phyloP scores from a whole-genome alignment of 2,113 vertebrate species.

The Ceratotherium simum region DNA sequence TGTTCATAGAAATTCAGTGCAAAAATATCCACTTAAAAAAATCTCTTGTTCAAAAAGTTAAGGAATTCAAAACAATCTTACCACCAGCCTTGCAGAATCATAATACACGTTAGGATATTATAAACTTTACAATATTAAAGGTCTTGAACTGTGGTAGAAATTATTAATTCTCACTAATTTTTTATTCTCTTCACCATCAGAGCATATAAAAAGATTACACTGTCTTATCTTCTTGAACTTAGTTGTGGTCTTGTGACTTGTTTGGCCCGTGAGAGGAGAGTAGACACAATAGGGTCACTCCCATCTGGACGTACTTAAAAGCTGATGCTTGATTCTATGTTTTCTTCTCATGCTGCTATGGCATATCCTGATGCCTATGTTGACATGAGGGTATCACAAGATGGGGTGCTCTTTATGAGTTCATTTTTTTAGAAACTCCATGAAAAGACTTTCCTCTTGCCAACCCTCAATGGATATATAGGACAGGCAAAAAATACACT shows the following conservation, averaged over 20 bases:
- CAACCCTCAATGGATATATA: neutral
- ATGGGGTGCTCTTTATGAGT: neutral
- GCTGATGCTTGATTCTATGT: neutral
- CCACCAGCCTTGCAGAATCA: neutral
- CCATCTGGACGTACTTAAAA: neutral
- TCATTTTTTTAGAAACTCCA: neutral
- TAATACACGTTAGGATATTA: neutral
- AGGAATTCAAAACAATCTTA: neutral
- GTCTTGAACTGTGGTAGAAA: neutral
- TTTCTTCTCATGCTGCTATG: neutral
- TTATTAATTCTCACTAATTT: neutral
- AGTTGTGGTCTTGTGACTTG: neutral
- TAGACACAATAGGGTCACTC: accelerated
- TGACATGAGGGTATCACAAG: neutral
- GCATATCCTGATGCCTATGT: neutral
- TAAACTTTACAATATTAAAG: neutral
- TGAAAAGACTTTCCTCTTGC: neutral
- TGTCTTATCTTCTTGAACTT: neutral
- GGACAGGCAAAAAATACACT: neutral
- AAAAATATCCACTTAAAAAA: neutral
- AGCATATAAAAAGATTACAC: neutral
- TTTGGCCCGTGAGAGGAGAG: neutral
- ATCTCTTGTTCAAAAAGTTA: neutral
- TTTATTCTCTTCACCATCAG: neutral
- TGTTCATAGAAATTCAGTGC: neutral